Base-by-base conservation (phyloP, 2,888 invertebrate genomes). In the Limnephilus lunatus region DNA sequence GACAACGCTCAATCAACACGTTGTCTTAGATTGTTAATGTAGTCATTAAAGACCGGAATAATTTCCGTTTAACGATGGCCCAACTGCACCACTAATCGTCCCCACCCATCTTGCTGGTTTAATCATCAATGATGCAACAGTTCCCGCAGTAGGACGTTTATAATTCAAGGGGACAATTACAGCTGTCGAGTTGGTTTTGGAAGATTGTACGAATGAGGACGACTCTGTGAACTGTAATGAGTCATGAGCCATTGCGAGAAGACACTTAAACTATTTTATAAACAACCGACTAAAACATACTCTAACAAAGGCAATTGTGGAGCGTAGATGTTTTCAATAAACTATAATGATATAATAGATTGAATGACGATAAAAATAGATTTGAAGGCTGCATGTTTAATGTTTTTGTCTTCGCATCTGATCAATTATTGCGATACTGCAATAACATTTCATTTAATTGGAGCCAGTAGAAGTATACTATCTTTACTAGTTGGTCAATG, bases 241-340 rank as follows among this genome's bases (percentile, higher is more conserved):
- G 14, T 48, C 48, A 15, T 85, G 25, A 86, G 39, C 44, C 48
- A 86, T 25, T 7, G 39, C 44, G n/a, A 86, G 85, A 14, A 68
- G 39, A 44, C 44, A 31, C 19, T 30, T 4, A 9, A 85, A 39
- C 85, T 44, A 39, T 86, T 86, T 44, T 86, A n/a, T n/a, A 86
- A 86, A 86, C 44, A 86, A 86, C 7, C 12, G 85, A 32, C 44
- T 30, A 44, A 44, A 44, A 35, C 14, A n/a, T 14, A 7, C 39
- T 5, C 19, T 44, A 86, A 86, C 85, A 86, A 86, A 48, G 44
- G 85, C 85, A 12, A 86, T 86, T 86, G 48, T 86, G 14, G 82
- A 32, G 14, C 82, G 32, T 82, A 12, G 68, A 5, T 68, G n/a
- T 68, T 68, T 68, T 68, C 7, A 68, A 68, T n/a, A 68, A 25